These are phyloP conservation scores for Pomacea maculata DNA, from an alignment of 1,140 invertebrate genomes.

Conservation along the genomic window DNA sequence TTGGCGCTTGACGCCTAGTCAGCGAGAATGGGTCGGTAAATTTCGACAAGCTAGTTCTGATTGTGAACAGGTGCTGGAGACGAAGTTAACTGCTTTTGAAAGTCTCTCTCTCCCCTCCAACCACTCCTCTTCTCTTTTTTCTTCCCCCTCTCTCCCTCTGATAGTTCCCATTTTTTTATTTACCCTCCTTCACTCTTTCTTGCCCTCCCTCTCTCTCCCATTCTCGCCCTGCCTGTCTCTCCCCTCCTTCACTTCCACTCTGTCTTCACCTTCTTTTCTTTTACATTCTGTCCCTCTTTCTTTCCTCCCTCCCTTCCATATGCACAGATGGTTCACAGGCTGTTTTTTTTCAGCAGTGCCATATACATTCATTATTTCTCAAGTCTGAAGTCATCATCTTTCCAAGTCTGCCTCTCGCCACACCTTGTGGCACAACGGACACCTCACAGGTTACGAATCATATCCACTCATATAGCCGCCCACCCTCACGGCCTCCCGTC, in stretches of 20 bases:
- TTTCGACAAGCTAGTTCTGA: no score
- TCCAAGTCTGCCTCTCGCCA: no score
- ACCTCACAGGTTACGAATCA: no score
- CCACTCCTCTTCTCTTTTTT: not conserved
- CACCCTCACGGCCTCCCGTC: no score
- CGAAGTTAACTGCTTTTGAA: not conserved
- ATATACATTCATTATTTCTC: no score
- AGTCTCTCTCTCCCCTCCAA: not conserved
- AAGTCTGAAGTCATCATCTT: no score
- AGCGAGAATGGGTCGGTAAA: no score
- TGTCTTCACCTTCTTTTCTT: not conserved
- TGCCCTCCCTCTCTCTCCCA: not conserved
- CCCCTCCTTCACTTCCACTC: not conserved
- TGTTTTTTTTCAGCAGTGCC: no score
- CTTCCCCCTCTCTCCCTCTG: not conserved
- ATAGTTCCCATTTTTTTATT: not conserved
- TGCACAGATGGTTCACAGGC: not conserved
- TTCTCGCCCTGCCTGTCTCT: not conserved
- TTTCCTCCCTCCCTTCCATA: constrained; percentile 4
- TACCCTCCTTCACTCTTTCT: not conserved
- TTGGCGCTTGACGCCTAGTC: no score
- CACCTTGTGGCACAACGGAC: no score
- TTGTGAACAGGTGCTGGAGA: no score
- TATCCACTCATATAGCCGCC: no score
- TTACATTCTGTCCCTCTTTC: not conserved